A percentile compares a stretch with the other conserved stretches of the same genome.
phyloP scores from a whole-genome alignment of 2,888 invertebrate species.

The Meiosimyza platycephala region DNA sequence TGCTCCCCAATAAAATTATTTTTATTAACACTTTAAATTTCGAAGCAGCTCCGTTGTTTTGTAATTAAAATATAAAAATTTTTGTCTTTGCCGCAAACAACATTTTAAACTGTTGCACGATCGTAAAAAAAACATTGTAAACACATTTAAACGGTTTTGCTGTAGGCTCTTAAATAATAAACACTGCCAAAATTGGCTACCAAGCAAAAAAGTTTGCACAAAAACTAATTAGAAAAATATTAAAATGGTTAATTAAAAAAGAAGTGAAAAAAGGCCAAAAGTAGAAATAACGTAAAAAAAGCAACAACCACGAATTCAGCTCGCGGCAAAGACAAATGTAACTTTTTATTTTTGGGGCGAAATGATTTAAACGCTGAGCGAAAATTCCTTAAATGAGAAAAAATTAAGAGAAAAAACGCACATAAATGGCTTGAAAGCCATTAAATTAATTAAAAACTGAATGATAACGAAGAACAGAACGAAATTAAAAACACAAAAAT shows the following conservation, averaged over 20 bases:
- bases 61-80: too few relatives aligned
- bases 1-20: too few relatives aligned
- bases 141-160: not conserved
- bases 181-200: not conserved
- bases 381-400: not conserved
- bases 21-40: too few relatives aligned
- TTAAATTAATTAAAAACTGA: conserved; percentile 45
- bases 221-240: not conserved
- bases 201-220: not conserved
- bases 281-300: too few relatives aligned
- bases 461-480: conserved; percentile 36
- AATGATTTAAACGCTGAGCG: not conserved
- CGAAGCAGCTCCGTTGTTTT: too few relatives aligned
- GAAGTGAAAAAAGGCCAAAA: not conserved
- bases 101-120: too few relatives aligned
- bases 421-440: conserved; percentile 35
- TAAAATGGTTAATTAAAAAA: not conserved
- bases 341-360: not conserved
- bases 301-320: not conserved
- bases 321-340: not conserved
- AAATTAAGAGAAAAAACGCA: not conserved
- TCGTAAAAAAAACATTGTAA: not conserved
- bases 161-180: not conserved
- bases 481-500: conserved; percentile 11
- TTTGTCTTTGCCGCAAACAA: too few relatives aligned